Evolutionary conservation across 2,888 invertebrate genomes (phyloP).

Genomic region (Entomobrya multifasciata): DNA sequence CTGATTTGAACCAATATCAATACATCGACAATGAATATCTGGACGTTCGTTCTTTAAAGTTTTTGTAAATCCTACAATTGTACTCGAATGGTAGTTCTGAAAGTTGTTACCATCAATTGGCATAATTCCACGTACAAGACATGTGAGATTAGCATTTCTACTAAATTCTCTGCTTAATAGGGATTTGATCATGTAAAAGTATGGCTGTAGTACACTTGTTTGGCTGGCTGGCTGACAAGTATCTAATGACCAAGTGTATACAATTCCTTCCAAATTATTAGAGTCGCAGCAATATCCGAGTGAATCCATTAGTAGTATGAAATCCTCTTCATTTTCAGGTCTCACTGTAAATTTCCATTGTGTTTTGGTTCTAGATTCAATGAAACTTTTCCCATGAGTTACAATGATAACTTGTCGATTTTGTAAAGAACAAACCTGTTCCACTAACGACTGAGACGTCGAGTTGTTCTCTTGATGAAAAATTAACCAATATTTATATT

Average conservation of each 20-base stretch:
- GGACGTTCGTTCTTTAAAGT: conserved; percentile 25
- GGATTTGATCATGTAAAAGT: conserved; percentile 9
- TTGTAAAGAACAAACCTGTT: not conserved
- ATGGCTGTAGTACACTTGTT: not conserved
- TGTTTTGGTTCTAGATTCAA: too few relatives aligned
- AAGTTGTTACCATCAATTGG: conserved; percentile 32
- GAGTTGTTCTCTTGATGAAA: not conserved
- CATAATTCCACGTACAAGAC: conserved; percentile 17
- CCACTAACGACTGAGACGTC: not conserved
- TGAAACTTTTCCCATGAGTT: not conserved
- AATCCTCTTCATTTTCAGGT: too few relatives aligned
- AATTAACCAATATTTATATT: too few relatives aligned
- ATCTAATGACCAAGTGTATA: conserved; percentile 39
- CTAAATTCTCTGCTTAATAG: not conserved
- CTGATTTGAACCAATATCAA: not conserved
- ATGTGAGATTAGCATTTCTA: not conserved
- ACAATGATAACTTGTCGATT: not conserved
- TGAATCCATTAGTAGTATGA: too few relatives aligned
- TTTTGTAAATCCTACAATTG: conserved; percentile 43
- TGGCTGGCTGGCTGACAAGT: not conserved
- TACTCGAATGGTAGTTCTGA: not conserved
- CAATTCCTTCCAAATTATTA: conserved; percentile 4
- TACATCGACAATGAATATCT: not conserved
- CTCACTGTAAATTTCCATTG: too few relatives aligned
- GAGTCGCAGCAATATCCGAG: too few relatives aligned